A percentile compares a stretch with the other conserved stretches of the same genome.
Evolutionary conservation across 2,797 vertebrate species (phyloP).

Genomic region (Caiman crocodilus): DNA sequence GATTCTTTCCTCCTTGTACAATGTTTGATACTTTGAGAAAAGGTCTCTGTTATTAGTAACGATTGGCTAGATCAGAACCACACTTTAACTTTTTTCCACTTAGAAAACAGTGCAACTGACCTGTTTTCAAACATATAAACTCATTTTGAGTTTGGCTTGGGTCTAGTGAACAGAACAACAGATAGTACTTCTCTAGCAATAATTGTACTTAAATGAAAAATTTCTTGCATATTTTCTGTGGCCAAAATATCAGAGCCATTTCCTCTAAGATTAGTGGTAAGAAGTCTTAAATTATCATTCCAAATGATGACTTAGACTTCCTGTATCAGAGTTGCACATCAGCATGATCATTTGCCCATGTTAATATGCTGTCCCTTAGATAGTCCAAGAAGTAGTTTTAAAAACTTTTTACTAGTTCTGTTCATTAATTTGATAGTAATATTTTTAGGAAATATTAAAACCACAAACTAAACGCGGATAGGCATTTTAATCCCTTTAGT

Average conservation of each 20-base stretch:
- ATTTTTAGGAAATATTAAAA: constrained; percentile 38
- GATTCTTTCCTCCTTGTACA: neutral
- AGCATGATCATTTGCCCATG: neutral
- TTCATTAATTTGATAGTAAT: neutral
- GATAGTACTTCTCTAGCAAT: neutral
- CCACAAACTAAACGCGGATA: neutral
- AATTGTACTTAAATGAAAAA: neutral
- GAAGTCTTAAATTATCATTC: neutral
- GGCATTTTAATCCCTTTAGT: neutral
- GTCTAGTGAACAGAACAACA: neutral
- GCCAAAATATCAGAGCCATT: neutral
- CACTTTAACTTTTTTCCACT: too few relatives aligned
- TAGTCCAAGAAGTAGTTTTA: neutral
- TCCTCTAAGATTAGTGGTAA: neutral
- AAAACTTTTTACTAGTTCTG: neutral
- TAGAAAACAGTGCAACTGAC: neutral
- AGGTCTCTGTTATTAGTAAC: neutral
- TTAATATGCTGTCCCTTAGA: neutral
- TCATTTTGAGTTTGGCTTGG: neutral
- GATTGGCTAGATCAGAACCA: neutral
- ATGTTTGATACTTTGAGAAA: neutral
- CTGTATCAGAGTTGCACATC: neutral
- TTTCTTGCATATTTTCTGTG: neutral
- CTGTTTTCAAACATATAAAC: neutral
- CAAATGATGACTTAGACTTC: too few relatives aligned